These are phyloP conservation scores for Caerostris darwini DNA, from an alignment of 1,140 invertebrate genomes.

Conservation along the genomic window DNA sequence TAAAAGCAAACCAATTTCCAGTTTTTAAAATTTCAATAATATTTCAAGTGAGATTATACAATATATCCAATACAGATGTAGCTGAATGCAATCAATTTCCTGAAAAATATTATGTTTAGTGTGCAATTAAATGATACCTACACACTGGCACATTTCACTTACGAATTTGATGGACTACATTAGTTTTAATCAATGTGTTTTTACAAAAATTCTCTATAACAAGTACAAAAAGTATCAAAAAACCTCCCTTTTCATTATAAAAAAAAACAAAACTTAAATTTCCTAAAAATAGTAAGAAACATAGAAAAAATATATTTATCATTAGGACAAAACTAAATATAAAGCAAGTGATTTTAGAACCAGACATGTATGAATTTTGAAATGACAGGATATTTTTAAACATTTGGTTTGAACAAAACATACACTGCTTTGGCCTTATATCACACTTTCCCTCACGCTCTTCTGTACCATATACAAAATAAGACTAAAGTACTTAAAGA, in stretches of 20 bases:
- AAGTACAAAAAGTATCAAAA: conserved; percentile 3
- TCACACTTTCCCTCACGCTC: not conserved
- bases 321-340: not conserved
- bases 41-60: no score
- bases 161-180: no score
- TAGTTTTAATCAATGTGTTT: no score
- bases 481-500: not conserved
- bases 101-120: no score
- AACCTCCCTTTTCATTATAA: not conserved
- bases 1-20: no score
- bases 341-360: not conserved
- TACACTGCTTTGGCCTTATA: not conserved
- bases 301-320: not conserved
- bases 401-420: conserved; percentile 28
- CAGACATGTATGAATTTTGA: not conserved
- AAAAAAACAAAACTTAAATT: not conserved
- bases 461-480: not conserved
- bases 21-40: no score
- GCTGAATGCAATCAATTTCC: no score
- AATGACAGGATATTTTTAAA: not conserved
- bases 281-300: not conserved
- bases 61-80: no score
- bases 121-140: no score
- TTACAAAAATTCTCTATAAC: not conserved
- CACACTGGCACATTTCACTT: no score